Conservation (phyloP, 2,888 invertebrate species). For the Unio pictorum region DNA sequence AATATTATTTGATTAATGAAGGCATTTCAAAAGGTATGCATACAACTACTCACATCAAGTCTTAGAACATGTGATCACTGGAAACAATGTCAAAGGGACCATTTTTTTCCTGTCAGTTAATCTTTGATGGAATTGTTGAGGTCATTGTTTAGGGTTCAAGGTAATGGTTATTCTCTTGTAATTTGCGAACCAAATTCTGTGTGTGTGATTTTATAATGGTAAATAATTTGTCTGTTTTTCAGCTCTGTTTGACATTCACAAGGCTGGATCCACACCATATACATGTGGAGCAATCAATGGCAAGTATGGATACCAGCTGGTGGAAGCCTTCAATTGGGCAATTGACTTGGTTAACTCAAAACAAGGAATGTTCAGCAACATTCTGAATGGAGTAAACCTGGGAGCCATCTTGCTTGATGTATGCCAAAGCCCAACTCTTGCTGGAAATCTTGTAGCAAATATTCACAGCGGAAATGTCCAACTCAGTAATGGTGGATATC, state of each 20-base stretch:
- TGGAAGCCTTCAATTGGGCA: conserved; percentile 68
- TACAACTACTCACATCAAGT: too few species aligned
- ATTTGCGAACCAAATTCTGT: background rate
- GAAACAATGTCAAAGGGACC: too few species aligned
- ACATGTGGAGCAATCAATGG: conserved; percentile 64
- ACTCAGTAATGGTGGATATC: conserved; percentile 26
- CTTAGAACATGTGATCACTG: too few species aligned
- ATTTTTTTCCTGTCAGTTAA: too few species aligned
- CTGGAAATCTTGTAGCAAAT: conserved; percentile 65
- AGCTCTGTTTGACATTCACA: conserved; percentile 68
- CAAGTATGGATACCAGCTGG: conserved; percentile 61
- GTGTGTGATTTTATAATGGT: background rate
- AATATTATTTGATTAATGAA: too few species aligned
- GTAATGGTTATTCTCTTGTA: background rate
- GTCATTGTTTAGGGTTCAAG: too few species aligned
- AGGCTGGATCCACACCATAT: conserved; percentile 57
- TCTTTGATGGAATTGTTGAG: too few species aligned
- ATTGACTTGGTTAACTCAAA: conserved; percentile 59
- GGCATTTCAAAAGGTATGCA: too few species aligned
- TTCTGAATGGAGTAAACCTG: conserved; percentile 48
- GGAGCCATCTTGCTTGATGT: conserved; percentile 64
- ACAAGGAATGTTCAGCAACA: conserved; percentile 54
- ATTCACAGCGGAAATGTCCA: conserved; percentile 58
- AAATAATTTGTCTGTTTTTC: conserved; percentile 16
- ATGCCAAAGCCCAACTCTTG: conserved; percentile 60